Percentiles rank a stretch among this genome's conserved stretches.
phyloP scores from a whole-genome alignment of 2,888 invertebrate species.

The Melikaiella ostensackeni region DNA sequence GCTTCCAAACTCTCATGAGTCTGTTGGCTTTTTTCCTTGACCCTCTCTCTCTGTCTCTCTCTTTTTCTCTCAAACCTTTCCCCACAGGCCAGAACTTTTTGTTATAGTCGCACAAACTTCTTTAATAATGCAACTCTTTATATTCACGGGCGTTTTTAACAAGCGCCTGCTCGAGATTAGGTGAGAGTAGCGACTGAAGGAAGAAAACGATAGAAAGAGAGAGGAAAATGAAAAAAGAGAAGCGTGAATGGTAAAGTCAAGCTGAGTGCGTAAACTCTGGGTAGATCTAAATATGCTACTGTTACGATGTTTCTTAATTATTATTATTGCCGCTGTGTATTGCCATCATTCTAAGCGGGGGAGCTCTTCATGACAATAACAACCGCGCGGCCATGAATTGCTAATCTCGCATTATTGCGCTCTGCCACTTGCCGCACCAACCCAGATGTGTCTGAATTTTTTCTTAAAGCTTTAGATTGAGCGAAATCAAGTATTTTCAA shows the following conservation, averaged over 20 bases:
- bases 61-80: conserved; percentile 48
- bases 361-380: conserved; percentile 71
- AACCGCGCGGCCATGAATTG: conserved; percentile 74
- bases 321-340: conserved; percentile 75
- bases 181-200: conserved; percentile 59
- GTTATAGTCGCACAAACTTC: conserved; percentile 76
- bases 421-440: conserved; percentile 12
- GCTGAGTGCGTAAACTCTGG: conserved; percentile 50
- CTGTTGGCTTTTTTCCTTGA: conserved; percentile 25
- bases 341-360: conserved; percentile 67
- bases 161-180: conserved; percentile 74
- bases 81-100: conserved; percentile 68
- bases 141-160: conserved; percentile 77
- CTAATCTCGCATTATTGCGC: conserved; percentile 71
- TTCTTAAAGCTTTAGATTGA: background rate
- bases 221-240: conserved; percentile 43
- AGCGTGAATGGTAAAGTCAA: conserved; percentile 42
- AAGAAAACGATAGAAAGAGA: conserved; percentile 46
- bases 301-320: conserved; percentile 77
- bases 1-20: conserved; percentile 54
- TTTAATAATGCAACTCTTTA: conserved; percentile 79
- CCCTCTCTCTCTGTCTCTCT: conserved; percentile 54
- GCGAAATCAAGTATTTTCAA: background rate
- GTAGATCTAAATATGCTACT: conserved; percentile 67
- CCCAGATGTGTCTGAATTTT: background rate